phyloP scores from a whole-genome alignment of 1,140 invertebrate species.

The Thereuonema tuberculata region DNA sequence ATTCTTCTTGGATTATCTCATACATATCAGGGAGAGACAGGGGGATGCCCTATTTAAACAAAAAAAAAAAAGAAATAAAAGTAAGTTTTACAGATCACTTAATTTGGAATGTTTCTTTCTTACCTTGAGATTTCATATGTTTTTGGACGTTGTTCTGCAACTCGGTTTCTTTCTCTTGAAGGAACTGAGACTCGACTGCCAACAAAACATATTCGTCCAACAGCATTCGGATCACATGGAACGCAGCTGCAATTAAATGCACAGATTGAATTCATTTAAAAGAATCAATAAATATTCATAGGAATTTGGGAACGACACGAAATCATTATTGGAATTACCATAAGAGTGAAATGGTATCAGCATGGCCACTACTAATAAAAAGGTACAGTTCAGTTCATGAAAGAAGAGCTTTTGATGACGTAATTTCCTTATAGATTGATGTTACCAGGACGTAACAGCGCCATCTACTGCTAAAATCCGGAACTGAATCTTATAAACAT shows the following conservation, averaged over 20 bases:
- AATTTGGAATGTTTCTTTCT: neutral
- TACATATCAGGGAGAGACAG: neutral
- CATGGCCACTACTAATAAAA: no score
- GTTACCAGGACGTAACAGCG: no score
- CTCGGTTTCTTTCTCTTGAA: slow-evolving; percentile 12
- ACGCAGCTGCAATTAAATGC: slow-evolving; percentile 32
- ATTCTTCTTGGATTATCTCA: neutral
- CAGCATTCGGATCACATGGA: slow-evolving; percentile 39
- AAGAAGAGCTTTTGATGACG: no score
- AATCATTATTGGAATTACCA: no score
- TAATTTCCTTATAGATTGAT: no score
- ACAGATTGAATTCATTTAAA: no score
- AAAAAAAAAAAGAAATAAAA: neutral
- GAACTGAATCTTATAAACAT: no score
- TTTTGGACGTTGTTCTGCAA: neutral
- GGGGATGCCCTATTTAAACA: neutral
- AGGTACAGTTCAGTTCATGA: no score
- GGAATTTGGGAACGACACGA: neutral
- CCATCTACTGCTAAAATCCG: no score
- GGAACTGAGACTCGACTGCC: slow-evolving; percentile 29
- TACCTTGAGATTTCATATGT: slow-evolving; percentile 8
- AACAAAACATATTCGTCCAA: slow-evolving; percentile 41
- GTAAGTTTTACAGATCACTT: neutral
- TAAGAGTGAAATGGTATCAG: no score
- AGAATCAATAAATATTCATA: no score